Percentiles rank a stretch among this genome's conserved stretches.
Evolutionary conservation across 2,888 invertebrate genomes (phyloP).

Genomic region (Rhorus exstirpatorius): DNA sequence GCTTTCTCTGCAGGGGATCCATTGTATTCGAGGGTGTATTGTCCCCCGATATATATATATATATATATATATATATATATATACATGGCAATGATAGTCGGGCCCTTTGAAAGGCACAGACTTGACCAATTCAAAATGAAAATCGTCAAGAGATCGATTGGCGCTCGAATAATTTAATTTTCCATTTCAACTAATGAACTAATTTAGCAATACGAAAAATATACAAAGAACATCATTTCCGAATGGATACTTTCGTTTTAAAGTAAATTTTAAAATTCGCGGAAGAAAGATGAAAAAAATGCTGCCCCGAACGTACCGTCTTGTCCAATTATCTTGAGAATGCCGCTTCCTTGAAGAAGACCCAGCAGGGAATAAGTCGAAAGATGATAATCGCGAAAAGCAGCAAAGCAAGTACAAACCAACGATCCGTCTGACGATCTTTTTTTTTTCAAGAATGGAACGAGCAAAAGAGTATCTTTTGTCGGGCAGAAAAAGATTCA

Average conservation of each 20-base stretch:
- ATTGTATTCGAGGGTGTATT: constrained; percentile 30
- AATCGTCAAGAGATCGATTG: not conserved
- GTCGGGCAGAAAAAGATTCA: constrained; percentile 15
- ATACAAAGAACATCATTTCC: too few species aligned
- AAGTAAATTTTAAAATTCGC: not conserved
- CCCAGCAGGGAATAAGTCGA: not conserved
- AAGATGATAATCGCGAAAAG: constrained; percentile 18
- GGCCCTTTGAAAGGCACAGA: not conserved
- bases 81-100: not conserved
- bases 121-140: constrained; percentile 8
- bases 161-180: constrained; percentile 1
- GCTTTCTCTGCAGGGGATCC: constrained; percentile 26
- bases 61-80: not conserved
- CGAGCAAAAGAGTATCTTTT: not conserved
- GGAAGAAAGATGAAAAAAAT: too few species aligned
- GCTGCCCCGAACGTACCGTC: too few species aligned
- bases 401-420: not conserved
- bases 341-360: constrained; percentile 10
- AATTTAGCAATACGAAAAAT: too few species aligned
- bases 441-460: constrained; percentile 33
- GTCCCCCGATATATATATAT: not conserved
- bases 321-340: not conserved
- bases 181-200: not conserved
- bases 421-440: constrained; percentile 30
- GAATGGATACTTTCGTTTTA: too few species aligned